phyloP scores from a whole-genome alignment of 2,888 invertebrate species.

The Cremastinae sp. region DNA sequence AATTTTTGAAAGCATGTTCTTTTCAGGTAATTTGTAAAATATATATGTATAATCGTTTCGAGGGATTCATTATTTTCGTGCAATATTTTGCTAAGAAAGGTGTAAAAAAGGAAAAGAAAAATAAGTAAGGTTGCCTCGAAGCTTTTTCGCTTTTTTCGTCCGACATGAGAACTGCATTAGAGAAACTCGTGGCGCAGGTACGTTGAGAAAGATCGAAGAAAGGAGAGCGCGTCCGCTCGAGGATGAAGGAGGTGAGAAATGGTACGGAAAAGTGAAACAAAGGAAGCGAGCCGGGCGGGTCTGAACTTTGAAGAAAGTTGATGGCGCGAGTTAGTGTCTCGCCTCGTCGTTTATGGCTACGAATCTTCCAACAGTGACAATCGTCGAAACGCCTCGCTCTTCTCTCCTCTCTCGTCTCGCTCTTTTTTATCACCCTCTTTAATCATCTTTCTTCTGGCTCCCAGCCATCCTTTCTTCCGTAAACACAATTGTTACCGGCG shows the following conservation, averaged over 20 bases:
- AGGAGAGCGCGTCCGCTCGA: conserved; percentile 21
- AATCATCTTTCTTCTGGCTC: conserved; percentile 50
- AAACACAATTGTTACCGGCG: conserved; percentile 28
- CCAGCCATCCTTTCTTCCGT: conserved; percentile 27
- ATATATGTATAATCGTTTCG: too few relatives aligned
- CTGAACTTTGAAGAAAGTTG: conserved; percentile 51
- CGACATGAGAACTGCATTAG: conserved; percentile 75
- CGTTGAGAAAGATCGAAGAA: conserved; percentile 1
- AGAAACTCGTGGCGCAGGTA: conserved; percentile 60
- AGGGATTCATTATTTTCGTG: too few relatives aligned
- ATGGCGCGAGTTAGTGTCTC: conserved; percentile 47
- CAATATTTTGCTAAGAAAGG: background rate
- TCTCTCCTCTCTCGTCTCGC: background rate
- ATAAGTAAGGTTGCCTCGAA: conserved; percentile 42
- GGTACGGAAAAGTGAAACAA: conserved; percentile 32
- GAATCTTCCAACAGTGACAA: conserved; percentile 34
- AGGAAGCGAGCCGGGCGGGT: conserved; percentile 26
- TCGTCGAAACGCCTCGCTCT: conserved; percentile 30
- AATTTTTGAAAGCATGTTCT: too few relatives aligned
- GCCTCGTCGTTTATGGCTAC: conserved; percentile 42
- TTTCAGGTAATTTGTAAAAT: too few relatives aligned
- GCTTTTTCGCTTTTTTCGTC: conserved; percentile 52
- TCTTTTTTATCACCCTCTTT: conserved; percentile 45
- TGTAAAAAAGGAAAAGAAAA: conserved; percentile 8
- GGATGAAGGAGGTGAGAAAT: conserved; percentile 34